Conservation (phyloP, 2,113 vertebrate species). For the Capricornis sumatraensis region DNA sequence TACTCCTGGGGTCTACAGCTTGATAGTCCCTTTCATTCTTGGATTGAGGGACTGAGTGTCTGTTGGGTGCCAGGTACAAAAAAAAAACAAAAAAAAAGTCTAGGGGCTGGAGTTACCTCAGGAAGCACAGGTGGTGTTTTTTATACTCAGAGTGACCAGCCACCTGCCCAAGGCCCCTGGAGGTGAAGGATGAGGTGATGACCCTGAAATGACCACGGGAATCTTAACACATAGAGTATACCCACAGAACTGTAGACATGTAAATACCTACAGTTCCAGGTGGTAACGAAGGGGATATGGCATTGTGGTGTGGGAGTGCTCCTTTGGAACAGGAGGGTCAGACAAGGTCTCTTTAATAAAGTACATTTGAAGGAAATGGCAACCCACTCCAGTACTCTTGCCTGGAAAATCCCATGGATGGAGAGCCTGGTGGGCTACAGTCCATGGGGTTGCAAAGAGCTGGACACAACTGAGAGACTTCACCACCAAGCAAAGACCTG, state of each 20-base stretch:
- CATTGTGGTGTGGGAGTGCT: neutral
- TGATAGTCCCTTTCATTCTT: neutral
- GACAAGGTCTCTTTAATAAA: neutral
- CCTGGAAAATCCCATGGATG: too few relatives aligned
- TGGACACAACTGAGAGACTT: too few relatives aligned
- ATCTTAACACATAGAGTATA: accelerated
- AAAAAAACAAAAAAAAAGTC: accelerated
- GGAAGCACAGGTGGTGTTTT: neutral
- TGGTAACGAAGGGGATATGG: accelerated
- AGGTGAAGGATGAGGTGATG: neutral
- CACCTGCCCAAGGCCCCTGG: neutral
- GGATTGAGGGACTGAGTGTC: accelerated
- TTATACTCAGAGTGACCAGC: accelerated
- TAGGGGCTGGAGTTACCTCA: accelerated
- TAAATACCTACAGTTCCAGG: accelerated
- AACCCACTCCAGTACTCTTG: too few relatives aligned
- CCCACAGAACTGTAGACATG: accelerated
- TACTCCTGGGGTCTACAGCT: accelerated
- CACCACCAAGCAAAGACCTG: neutral
- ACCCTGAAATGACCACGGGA: accelerated
- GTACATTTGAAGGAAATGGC: neutral
- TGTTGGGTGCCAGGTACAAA: accelerated
- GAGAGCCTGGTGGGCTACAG: too few relatives aligned
- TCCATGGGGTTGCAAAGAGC: too few relatives aligned
- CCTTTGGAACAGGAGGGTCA: accelerated